phyloP scores from a whole-genome alignment of 2,113 vertebrate species.

The Talpa occidentalis region DNA sequence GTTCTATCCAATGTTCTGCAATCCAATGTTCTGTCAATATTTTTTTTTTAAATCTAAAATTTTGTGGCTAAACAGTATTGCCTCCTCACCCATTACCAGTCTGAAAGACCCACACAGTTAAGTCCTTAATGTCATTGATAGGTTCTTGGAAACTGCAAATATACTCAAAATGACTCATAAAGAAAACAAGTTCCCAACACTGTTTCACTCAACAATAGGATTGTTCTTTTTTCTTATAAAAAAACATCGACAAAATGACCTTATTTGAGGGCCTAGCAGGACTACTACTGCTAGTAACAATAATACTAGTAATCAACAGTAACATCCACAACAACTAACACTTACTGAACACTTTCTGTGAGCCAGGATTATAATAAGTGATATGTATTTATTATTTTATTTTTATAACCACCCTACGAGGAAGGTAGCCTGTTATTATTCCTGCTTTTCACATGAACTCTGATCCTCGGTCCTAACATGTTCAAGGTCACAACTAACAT shows the following conservation, averaged over 20 bases:
- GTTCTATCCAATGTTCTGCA: too few species aligned
- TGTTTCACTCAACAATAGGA: not conserved
- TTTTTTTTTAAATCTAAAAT: not conserved
- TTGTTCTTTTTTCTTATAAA: not conserved
- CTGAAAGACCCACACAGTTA: not conserved
- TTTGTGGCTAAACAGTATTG: not conserved
- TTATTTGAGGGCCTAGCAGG: not conserved
- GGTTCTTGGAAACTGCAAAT: not conserved
- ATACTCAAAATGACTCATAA: not conserved
- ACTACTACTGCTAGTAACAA: not conserved
- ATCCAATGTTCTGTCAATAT: too few species aligned
- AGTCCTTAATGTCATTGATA: not conserved
- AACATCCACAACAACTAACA: conserved; percentile 47
- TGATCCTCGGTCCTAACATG: not conserved
- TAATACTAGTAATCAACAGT: conserved; percentile 30
- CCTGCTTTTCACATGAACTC: conserved; percentile 42
- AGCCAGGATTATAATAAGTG: conserved; percentile 43
- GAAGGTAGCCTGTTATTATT: conserved; percentile 22
- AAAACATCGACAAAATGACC: not conserved
- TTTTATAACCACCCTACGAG: not conserved
- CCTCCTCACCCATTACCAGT: not conserved
- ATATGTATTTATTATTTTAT: conserved; percentile 24
- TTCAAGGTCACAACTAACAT: conserved; percentile 21
- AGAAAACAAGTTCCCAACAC: not conserved
- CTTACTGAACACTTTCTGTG: conserved; percentile 40